These are phyloP conservation scores for Cydia fagiglandana DNA, from an alignment of 1,140 invertebrate species.

Conservation along the genomic window DNA sequence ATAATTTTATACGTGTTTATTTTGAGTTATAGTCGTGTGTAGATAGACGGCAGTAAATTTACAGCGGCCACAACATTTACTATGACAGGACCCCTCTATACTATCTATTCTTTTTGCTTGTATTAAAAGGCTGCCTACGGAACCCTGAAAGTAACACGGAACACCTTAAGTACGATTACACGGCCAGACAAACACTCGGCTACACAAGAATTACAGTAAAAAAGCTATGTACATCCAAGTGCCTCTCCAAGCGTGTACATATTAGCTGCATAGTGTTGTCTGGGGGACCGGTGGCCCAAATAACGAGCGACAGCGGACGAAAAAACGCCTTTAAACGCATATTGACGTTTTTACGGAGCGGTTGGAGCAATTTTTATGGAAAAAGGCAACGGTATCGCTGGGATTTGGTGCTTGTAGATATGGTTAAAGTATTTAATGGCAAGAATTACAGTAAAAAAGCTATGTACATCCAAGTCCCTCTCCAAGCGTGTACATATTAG, in stretches of 20 bases:
- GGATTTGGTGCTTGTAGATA: too few relatives aligned
- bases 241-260: not conserved
- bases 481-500: constrained; percentile 1
- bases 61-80: too few relatives aligned
- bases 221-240: constrained; percentile 8
- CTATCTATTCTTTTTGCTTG: too few relatives aligned
- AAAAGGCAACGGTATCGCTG: too few relatives aligned
- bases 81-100: too few relatives aligned
- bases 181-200: not conserved
- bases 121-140: too few relatives aligned
- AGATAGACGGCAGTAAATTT: too few relatives aligned
- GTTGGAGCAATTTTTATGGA: too few relatives aligned
- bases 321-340: too few relatives aligned
- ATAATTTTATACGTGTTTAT: too few relatives aligned
- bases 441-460: constrained; percentile 16
- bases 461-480: not conserved
- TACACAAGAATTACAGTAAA: constrained; percentile 16
- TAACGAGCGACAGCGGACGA: not conserved
- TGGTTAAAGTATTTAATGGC: not conserved
- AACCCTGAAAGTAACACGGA: constrained; percentile 1
- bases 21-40: too few relatives aligned
- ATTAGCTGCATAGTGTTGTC: constrained; percentile 13
- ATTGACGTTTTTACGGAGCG: too few relatives aligned
- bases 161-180: not conserved
- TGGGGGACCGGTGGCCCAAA: not conserved